Percentiles rank a stretch among this genome's conserved stretches.
Conservation (phyloP, 2,888 invertebrate genomes). For the Anarsia innoxiella region DNA sequence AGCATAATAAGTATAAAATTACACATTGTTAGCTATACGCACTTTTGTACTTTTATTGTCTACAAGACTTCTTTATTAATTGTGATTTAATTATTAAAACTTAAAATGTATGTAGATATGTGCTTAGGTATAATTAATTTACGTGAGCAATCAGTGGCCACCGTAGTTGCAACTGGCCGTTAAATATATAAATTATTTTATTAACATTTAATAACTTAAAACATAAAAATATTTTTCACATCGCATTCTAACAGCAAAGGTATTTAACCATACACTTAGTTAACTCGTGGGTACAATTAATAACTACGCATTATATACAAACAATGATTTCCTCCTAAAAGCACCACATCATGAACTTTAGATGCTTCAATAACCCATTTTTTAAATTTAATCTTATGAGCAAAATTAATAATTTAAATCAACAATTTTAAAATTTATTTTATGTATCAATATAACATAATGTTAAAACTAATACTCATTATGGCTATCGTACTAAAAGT, state of each 20-base stretch:
- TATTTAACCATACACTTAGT: no score
- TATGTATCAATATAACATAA: no score
- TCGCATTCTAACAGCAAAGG: no score
- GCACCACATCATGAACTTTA: slow-evolving; percentile 5
- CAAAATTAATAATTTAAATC: slow-evolving; percentile 2
- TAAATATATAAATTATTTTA: slow-evolving; percentile 9
- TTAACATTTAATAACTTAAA: slow-evolving; percentile 6
- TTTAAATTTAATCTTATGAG: slow-evolving; percentile 1
- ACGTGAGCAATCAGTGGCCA: slow-evolving; percentile 48
- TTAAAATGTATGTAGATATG: slow-evolving; percentile 24
- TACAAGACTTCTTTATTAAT: not conserved
- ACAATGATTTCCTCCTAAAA: not conserved
- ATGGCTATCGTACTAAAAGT: slow-evolving; percentile 27
- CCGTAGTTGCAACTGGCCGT: slow-evolving; percentile 9
- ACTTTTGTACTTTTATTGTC: slow-evolving; percentile 14
- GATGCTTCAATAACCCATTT: not conserved
- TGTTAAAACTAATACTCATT: slow-evolving; percentile 24
- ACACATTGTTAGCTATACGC: slow-evolving; percentile 26
- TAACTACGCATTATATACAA: not conserved
- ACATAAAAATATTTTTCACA: not conserved
- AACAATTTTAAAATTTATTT: no score
- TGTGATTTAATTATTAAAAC: not conserved
- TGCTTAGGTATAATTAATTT: slow-evolving; percentile 41
- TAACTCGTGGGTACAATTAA: not conserved
- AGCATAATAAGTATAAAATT: no score